Evolutionary conservation across 1,140 invertebrate genomes (phyloP).

Genomic region (Diorhabda sublineata): DNA sequence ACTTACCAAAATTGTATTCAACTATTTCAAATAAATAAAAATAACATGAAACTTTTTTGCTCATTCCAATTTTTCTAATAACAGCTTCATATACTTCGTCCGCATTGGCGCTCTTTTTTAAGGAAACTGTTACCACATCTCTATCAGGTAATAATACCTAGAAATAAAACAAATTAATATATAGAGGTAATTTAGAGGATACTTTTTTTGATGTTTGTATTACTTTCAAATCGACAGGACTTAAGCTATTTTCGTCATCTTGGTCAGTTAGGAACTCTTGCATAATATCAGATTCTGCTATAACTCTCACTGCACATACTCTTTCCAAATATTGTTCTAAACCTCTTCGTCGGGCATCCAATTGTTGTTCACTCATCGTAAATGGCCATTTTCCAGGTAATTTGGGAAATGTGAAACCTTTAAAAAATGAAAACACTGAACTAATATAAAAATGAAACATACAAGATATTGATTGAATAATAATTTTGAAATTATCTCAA

Average conservation of each 20-base stretch:
- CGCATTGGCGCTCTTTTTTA: constrained; percentile 86
- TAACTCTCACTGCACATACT: constrained; percentile 95
- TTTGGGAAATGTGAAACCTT: constrained; percentile 94
- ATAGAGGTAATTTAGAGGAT: not conserved
- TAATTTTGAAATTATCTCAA: too few species aligned
- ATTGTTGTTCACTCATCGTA: constrained; percentile 90
- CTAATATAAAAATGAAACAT: too few species aligned
- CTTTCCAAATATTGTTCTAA: constrained; percentile 98
- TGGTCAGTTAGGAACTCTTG: constrained; percentile 95
- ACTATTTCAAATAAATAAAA: constrained; percentile 99
- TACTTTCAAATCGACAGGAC: constrained; percentile 92
- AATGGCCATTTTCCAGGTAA: constrained; percentile 99
- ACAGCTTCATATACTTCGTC: constrained; percentile 88
- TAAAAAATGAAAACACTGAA: constrained; percentile 15
- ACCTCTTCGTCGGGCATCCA: constrained; percentile 88
- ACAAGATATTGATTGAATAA: too few species aligned
- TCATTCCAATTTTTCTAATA: constrained; percentile 80
- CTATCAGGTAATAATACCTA: constrained; percentile 68
- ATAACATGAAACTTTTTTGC: constrained; percentile 76
- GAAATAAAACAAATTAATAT: constrained; percentile 17
- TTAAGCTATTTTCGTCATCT: constrained; percentile 79
- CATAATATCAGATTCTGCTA: constrained; percentile 95
- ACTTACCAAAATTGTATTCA: constrained; percentile 88
- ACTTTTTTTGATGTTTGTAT: too few species aligned
- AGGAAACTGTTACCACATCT: constrained; percentile 85